Evolutionary conservation across 1,140 invertebrate species (phyloP), one percentile per base, ranked within the genome.

Genomic region (Drosophila pseudoananassae): DNA sequence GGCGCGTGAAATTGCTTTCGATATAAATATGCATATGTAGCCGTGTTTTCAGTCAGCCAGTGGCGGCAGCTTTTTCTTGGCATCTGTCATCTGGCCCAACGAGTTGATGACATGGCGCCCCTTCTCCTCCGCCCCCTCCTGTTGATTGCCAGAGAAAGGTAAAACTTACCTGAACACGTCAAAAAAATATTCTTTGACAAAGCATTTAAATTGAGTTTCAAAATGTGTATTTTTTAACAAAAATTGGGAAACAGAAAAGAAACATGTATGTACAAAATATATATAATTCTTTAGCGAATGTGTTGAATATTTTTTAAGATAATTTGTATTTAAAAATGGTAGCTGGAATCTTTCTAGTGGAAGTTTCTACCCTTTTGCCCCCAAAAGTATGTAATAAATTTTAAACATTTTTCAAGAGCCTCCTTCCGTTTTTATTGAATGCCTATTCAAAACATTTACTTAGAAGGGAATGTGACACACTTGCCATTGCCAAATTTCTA

Each of bases 1-100:
- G 47, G 73, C 59, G 78, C 78, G 72, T 76, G 60, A 76, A 81
- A 76, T 76, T 78, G 76, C 55, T 73, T 78, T 78, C 61, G 25
- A 33, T 46, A 60, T 29, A 17, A 29, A 10, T 8, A 31, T 25
- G 5, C 17, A n/a, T 27, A 31, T 15, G 15, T 12, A 36, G 5
- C 20, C 33, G 23, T 56, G 23, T 36, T 20, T 55, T 43, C 51
- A 4, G 7, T 50, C 49, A 61, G 47, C 6, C 61, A 58, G 36
- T 68, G 47, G 46, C 59, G 60, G 47, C 36, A 55, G 38, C 49
- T 54, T 69, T 69, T 70, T 68, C 66, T 69, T 69, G 66, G 64
- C 63, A 70, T 70, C 66, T 70, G 66, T 70, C 66, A 70, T 55
- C 51, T 56, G 51, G 33, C 25, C 43, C 31, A 69, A 70, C 66